phyloP scores from a whole-genome alignment of 2,797 vertebrate species.

The Odontamblyopus rebecca region DNA sequence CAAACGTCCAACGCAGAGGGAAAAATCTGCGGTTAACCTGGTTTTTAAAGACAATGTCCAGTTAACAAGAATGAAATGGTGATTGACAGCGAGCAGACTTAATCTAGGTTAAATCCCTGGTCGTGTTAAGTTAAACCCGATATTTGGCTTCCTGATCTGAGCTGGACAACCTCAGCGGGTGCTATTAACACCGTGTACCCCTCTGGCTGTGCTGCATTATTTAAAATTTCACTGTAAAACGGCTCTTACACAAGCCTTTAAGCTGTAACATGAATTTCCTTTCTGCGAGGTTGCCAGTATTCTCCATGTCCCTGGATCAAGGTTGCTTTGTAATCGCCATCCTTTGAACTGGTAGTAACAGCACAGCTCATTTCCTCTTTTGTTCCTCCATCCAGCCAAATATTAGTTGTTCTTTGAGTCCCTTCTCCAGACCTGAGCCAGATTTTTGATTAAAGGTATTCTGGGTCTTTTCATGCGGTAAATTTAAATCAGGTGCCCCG shows the following conservation, averaged over 20 bases:
- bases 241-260: background rate
- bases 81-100: too few relatives aligned
- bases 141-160: too few relatives aligned
- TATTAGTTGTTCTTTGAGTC: background rate
- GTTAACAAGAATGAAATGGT: too few relatives aligned
- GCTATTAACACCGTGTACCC: background rate
- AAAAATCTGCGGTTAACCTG: too few relatives aligned
- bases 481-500: constrained; percentile 1
- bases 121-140: too few relatives aligned
- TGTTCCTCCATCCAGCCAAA: constrained; percentile 1
- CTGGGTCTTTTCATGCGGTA: background rate
- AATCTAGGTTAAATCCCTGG: too few relatives aligned
- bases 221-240: background rate
- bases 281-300: background rate
- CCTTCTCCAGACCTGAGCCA: background rate
- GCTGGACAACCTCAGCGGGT: background rate
- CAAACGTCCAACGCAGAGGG: too few relatives aligned
- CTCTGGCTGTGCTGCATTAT: background rate
- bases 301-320: constrained; percentile 21
- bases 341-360: constrained; percentile 15
- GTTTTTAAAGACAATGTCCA: too few relatives aligned
- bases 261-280: background rate
- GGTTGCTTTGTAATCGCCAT: constrained; percentile 15
- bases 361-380: constrained; percentile 9
- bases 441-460: constrained; percentile 4